Base-by-base conservation (phyloP, 1,140 invertebrate genomes). In the Acromyrmex heyeri region DNA sequence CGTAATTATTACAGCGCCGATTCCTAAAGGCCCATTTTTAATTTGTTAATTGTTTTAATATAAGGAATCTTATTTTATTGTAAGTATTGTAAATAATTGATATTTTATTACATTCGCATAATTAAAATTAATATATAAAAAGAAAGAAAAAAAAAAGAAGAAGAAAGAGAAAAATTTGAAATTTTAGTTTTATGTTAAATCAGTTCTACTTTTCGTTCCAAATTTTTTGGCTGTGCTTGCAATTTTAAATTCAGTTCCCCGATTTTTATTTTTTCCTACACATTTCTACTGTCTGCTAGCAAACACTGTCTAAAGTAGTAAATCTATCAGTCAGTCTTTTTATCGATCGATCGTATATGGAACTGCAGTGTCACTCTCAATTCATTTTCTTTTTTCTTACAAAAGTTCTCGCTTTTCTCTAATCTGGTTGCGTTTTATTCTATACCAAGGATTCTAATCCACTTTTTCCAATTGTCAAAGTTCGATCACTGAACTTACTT, bases 381-480 rank as follows among this genome's bases (percentile, higher is more conserved):
- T 59, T 48, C 64, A 38, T 34, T 34, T 59, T 53, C 62, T 62
- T 64, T 73, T 57, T 73, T 73, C 24, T 64, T 55, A 24, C 48
- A 18, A 21, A 83, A 73, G 16, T 50, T 83, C 79, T 61, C 44
- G 12, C 34, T 34, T 38, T 34, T 21, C 24, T 48, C 21, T 18
- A 16, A 44, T 61, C 24, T 24, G 8, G 34, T 18, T 34, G 10
- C 24, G 18, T 73, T 73, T 82, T 44, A 61, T 14, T 83, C 14
- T 21, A 55, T 73, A 73, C 70, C 55, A 73, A 61, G 55, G 18
- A 83, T 83, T 83, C 55, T 73, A 83, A 83, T 73, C 30, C n/a
- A 75, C 55, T 75, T 83, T 73, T 83, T 73, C n/a, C 55, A 27
- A 83, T 83, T 83, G 67, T 83, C 79, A 83, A 83, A 73, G 50